Base-by-base conservation (phyloP, 2,113 vertebrate species). In the Hirundichthys speculiger region DNA sequence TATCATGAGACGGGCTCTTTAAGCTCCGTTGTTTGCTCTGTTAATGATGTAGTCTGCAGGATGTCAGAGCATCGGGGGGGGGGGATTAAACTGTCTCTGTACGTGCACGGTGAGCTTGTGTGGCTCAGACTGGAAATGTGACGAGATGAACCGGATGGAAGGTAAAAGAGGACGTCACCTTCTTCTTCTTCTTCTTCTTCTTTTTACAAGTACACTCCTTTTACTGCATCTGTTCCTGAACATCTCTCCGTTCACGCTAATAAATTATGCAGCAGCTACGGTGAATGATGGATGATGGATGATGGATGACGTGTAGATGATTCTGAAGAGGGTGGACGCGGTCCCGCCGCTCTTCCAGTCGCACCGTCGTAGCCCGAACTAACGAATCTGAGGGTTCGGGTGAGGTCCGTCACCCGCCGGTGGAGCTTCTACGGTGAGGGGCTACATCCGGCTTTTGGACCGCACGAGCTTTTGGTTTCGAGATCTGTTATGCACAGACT, bases 11-110 rank as follows among this genome's bases (percentile, higher is more conserved):
- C 19, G 19, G 64, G 49, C 60, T 69, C 64, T 55, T 61, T 41
- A 56, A 34, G 54, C 39, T 52, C 22, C 16, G 27, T 43, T 57
- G 72, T 58, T 66, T 81, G 54, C 49, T 45, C 47, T 30, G 58
- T 83, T 67, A 70, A 77, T 72, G 52, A 77, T 75, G 49, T 66
- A 71, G 62, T 68, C 64, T 70, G 67, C 68, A 61, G 58, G 60
- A 59, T 38, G 65, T 56, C 67, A 58, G 34, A 41, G 20, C 60
- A 47, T 64, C 41, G n/a, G 27, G 56, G 45, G n/a, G 27, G 56
- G 45, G 34, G 50, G 59, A 63, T 18, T 47, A 7, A 45, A n/a
- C 24, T 47, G 18, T 45, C 24, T 62, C 3, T 54, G 43, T 47
- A 38, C 5, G 20, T 41, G 39, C 27, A 51, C 18, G 30, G 41